Percentiles rank a stretch among this genome's conserved stretches.
phyloP scores from a whole-genome alignment of 2,113 vertebrate genomes.

The Nycticorax nycticorax region DNA sequence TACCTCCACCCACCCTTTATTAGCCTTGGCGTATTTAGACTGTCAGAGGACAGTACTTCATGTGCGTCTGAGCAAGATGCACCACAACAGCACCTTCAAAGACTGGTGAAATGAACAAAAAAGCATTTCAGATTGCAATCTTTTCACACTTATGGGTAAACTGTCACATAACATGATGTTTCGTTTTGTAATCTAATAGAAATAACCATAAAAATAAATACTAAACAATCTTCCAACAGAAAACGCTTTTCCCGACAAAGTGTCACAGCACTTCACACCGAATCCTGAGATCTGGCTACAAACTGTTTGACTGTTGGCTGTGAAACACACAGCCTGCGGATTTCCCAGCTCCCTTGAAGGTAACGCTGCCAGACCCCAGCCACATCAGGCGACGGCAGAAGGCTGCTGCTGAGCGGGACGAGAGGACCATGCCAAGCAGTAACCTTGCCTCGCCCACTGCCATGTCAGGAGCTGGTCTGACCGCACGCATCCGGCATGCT shows the following conservation, averaged over 20 bases:
- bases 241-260: neutral
- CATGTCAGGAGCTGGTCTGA: neutral
- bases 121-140: neutral
- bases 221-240: neutral
- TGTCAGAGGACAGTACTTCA: neutral
- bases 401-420: neutral
- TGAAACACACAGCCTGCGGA: neutral
- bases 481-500: fast-evolving
- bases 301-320: neutral
- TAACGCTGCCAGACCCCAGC: neutral
- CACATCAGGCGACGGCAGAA: fast-evolving
- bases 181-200: neutral
- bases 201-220: neutral
- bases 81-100: neutral
- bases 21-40: neutral
- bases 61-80: neutral
- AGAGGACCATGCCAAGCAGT: neutral
- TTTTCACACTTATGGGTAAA: neutral
- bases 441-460: neutral
- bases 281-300: neutral
- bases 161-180: neutral
- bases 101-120: neutral
- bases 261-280: neutral
- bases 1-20: neutral
- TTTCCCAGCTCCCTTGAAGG: fast-evolving